These are phyloP conservation scores for Channa argus DNA, from an alignment of 2,113 vertebrate species.

Conservation along the genomic window DNA sequence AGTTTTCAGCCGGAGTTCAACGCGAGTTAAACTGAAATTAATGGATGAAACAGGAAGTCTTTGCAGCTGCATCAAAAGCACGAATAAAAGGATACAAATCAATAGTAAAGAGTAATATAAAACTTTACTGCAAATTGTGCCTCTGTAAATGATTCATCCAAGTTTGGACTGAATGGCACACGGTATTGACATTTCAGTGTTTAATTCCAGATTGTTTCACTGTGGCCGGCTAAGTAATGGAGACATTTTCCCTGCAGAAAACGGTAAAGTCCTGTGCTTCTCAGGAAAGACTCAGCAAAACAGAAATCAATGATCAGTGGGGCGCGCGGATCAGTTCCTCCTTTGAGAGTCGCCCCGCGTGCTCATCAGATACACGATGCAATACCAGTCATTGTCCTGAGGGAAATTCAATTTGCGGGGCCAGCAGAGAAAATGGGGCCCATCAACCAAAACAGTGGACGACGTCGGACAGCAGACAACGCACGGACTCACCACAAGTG, in stretches of 20 bases:
- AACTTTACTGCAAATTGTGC: neutral
- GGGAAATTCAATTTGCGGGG: slow-evolving; percentile 58
- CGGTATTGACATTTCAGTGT: slow-evolving; percentile 40
- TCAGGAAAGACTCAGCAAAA: slow-evolving; percentile 39
- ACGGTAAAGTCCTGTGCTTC: slow-evolving; percentile 10
- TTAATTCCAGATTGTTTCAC: slow-evolving; percentile 41
- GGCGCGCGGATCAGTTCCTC: slow-evolving; percentile 41
- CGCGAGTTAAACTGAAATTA: neutral
- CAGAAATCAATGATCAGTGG: slow-evolving; percentile 57
- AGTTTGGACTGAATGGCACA: slow-evolving; percentile 7
- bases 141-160: neutral
- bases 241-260: slow-evolving; percentile 20
- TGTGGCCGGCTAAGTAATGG: slow-evolving; percentile 10
- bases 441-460: slow-evolving; percentile 15
- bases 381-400: slow-evolving; percentile 40
- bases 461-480: neutral
- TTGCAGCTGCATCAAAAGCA: slow-evolving; percentile 7
- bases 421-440: slow-evolving; percentile 27
- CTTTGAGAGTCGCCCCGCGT: slow-evolving; percentile 26
- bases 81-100: slow-evolving; percentile 16
- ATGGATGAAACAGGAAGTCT: neutral
- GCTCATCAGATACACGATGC: slow-evolving; percentile 39
- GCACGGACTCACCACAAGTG: neutral
- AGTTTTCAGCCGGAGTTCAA: neutral
- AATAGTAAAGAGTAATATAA: slow-evolving; percentile 29